Base-by-base conservation (phyloP, 2,888 invertebrate genomes). In the Ganaspis brasiliensis region DNA sequence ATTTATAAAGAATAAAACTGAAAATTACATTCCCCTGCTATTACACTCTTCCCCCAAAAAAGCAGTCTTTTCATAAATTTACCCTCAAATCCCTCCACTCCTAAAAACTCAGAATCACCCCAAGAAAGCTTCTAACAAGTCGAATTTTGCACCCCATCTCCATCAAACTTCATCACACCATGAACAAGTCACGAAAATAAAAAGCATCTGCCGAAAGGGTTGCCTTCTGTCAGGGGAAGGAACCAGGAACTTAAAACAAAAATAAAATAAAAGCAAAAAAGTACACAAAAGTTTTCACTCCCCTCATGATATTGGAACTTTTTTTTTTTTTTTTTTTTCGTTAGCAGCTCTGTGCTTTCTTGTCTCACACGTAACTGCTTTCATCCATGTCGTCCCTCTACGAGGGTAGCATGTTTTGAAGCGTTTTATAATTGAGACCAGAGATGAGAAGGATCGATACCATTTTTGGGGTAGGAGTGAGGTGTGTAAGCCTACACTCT, bases 351-450 rank as follows among this genome's bases (percentile, higher is more conserved):
- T 79, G 80, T 75, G 80, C 81, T 79, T 83, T 83, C 83, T 85
- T 82, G 37, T 63, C 63, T 63, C 63, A 63, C 63, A 63, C 63
- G 21, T 40, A 63, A 40, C 40, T 63, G 37, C 40, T 63, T 63
- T 63, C 63, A 63, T 40, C 63, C 37, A 40, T 63, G 12, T 19
- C 19, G 40, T 40, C 63, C 61, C 35, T 37, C 26, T n/a, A 63
- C 73, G 72, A 80, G 81, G 80, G 81, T 83, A 80, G 83, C 83
- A 83, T 84, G 83, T 87, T 88, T 84, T 84, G 88, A 88, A 89
- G 89, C 88, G 88, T 88, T 89, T 87, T 84, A 87, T 90, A 90
- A 90, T 90, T 90, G 88, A 89, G 88, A 86, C 84, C 85, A 80
- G 81, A 82, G 78, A 73, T 75, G 74, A 56, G 74, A 74, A 76